Percentiles rank a stretch among this genome's conserved stretches.
Evolutionary conservation across 2,113 vertebrate species (phyloP).

Genomic region (Peromyscus polionotus): DNA sequence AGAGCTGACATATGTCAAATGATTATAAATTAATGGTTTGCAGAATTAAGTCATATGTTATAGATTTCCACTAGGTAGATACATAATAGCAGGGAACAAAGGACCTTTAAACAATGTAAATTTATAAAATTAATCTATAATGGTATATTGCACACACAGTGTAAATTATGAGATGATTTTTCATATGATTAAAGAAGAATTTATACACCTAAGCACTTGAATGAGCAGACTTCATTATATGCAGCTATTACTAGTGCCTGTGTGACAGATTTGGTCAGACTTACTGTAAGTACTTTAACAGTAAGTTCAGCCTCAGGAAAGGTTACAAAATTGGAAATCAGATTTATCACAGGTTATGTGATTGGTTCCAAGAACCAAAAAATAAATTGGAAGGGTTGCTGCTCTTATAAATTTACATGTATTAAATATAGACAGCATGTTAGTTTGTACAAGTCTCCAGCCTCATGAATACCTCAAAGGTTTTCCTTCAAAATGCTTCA

Average conservation of each 20-base stretch:
- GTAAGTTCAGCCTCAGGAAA: conserved; percentile 62
- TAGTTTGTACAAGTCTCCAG: background rate
- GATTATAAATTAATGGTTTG: conserved; percentile 85
- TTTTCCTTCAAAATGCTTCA: conserved; percentile 26
- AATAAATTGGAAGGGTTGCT: conserved; percentile 51
- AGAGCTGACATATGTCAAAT: conserved; percentile 77
- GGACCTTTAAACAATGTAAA: conserved; percentile 71
- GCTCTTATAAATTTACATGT: conserved; percentile 15
- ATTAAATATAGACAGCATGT: conserved; percentile 30
- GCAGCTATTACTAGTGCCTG: conserved; percentile 13
- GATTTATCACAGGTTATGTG: conserved; percentile 59
- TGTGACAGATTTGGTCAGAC: conserved; percentile 60
- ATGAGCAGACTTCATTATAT: conserved; percentile 51
- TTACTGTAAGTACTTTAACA: conserved; percentile 65
- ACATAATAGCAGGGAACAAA: conserved; percentile 68
- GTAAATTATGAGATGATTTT: conserved; percentile 70
- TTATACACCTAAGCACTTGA: conserved; percentile 66
- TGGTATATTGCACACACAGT: background rate
- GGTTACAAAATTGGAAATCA: conserved; percentile 57
- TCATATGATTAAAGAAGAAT: conserved; percentile 55
- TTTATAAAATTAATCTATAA: conserved; percentile 73
- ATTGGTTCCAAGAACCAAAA: conserved; percentile 66
- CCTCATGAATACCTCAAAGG: background rate
- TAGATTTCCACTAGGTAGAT: conserved; percentile 81
- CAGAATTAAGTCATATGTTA: conserved; percentile 77